Evolutionary conservation across 2,113 vertebrate genomes (phyloP), one percentile per base, ranked within the genome.

Genomic region (Eulemur rufifrons): DNA sequence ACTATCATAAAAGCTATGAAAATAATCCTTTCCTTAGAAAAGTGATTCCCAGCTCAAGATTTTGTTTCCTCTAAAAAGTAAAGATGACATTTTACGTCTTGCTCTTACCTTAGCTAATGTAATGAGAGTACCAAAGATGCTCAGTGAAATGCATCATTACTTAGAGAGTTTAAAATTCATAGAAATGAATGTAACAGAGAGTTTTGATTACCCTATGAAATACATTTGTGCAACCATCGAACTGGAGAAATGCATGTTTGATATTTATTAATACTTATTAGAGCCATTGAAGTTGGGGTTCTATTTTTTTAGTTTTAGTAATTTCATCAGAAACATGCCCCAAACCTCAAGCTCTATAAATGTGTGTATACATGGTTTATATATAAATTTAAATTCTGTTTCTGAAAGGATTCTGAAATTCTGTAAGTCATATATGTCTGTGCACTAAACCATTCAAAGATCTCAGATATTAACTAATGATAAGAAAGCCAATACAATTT

Each of bases 121-220:
- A 96, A 83, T 68, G 25, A 97, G 77, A 94, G 13, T 77, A 74
- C 21, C 32, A 52, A 97, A 94, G 59, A 90, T 93, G 61, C 27
- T 98, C 11, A 23, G 25, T 25, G 42, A 97, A 95, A 89, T 89
- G 94, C 52, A 97, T 64, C 56, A 66, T 0, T 95, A 27, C 80
- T 86, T 89, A 89, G 7, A 86, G 77, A 80, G 77, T 95, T 98
- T 97, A 95, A 50, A 69, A 97, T 97, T 85, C 56, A 96, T 92
- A 95, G 91, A 97, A 92, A 73, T n/a, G 34, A 94, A 54, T 39
- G 37, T 47, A 54, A 77, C 20, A 77, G 54, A 93, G 84, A 47
- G 3, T 59, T 95, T 15, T 13, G 25, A 54, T 81, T 87, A 34
- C 54, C 69, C 69, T 32, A 2, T 91, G 86, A 97, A 95, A 96